Base-by-base conservation (phyloP, 2,888 invertebrate genomes). In the Plutella xylostella region DNA sequence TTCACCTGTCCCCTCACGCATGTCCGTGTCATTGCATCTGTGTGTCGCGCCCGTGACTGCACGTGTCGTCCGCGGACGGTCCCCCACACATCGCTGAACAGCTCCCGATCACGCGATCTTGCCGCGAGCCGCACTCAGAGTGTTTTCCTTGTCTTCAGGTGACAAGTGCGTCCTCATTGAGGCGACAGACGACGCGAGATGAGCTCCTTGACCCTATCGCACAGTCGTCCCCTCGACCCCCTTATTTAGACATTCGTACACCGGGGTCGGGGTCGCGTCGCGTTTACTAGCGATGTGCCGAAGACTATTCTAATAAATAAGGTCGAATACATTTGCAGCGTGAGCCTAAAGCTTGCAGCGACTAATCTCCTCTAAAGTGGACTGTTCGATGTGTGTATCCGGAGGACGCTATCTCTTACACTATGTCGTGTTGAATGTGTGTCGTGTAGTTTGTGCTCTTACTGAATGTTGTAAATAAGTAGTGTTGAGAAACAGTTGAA, bases 151-250 rank as follows among this genome's bases (percentile, higher is more conserved):
- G 87, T 87, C 85, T 87, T 85, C 87, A 90, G 91, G 91, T 89
- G 91, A 91, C 86, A 91, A 91, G 87, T 89, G 90, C 86, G 90
- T 89, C 82, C 88, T 91, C 78, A 90, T 90, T 86, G 88, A 88
- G 86, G 90, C 89, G 83, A 88, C 89, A 82, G 90, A 90, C 85
- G 87, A 87, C 79, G 72, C 78, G 79, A 74, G 84, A 80, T 82
- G 83, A 82, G 74, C 84, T 65, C 70, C 84, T 83, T 69, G 64
- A 77, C 69, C 68, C 78, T 78, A 63, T 74, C 74, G 71, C 76
- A 75, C 78, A 72, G 65, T 75, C 78, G 72, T 72, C 77, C 64
- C 66, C 63, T 72, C 68, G 74, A 76, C 68, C 73, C 78, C 76
- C 67, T 73, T 70, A 68, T 67, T 72, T 61, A 70, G 71, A 70